phyloP scores from a whole-genome alignment of 2,797 vertebrate species.

The Mycteria americana region DNA sequence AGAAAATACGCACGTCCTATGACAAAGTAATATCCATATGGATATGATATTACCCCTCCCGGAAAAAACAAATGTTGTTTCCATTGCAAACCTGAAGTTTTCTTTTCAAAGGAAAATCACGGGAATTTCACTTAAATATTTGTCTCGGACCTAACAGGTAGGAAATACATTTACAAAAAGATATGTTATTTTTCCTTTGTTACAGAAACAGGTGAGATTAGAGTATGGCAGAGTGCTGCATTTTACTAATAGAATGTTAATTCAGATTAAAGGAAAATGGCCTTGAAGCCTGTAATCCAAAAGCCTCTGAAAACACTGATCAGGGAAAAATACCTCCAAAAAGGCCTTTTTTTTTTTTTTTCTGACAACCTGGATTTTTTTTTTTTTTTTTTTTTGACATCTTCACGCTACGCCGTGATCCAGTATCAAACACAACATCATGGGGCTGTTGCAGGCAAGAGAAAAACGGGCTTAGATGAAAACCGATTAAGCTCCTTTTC shows the following conservation, averaged over 20 bases:
- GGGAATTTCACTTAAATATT: not conserved
- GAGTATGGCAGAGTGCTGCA: not conserved
- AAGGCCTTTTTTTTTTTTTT: not conserved
- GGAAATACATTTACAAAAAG: not conserved
- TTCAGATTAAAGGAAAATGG: slow-evolving; percentile 45
- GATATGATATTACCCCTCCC: not conserved
- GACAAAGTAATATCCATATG: slow-evolving; percentile 39
- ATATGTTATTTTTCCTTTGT: slow-evolving; percentile 19
- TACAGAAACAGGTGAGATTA: slow-evolving; percentile 23
- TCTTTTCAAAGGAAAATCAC: slow-evolving; percentile 29
- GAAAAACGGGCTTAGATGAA: slow-evolving; percentile 51
- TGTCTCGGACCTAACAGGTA: not conserved
- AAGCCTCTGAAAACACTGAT: not conserved
- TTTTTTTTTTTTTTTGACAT: not conserved
- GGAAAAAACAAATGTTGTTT: not conserved
- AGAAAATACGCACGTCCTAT: not conserved
- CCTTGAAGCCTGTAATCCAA: not conserved
- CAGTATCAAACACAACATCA: slow-evolving; percentile 39
- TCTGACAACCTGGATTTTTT: not conserved
- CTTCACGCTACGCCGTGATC: not conserved
- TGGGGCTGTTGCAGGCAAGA: slow-evolving; percentile 36
- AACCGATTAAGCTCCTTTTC: slow-evolving; percentile 65
- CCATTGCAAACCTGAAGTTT: not conserved
- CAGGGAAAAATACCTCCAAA: not conserved
- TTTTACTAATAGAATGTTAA: not conserved